Evolutionary conservation across 2,888 invertebrate genomes (phyloP).

Genomic region (Oscheius sp.): DNA sequence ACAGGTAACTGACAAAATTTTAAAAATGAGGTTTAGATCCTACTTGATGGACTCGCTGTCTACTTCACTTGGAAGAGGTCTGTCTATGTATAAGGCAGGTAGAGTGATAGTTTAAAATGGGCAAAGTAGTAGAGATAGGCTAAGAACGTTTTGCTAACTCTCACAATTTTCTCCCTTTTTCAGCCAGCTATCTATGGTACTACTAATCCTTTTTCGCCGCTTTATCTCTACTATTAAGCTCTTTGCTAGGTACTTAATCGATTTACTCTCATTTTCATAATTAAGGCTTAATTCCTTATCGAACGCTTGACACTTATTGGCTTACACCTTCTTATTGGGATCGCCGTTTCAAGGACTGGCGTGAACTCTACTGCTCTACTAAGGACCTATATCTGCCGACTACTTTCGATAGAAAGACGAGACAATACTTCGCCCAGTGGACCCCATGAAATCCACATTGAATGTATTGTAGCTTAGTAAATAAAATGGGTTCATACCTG

Average conservation of each 20-base stretch:
- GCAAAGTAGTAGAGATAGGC: constrained; percentile 22
- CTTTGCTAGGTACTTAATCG: constrained; percentile 17
- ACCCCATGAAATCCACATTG: constrained; percentile 32
- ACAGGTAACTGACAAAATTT: constrained; percentile 38
- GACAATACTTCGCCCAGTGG: constrained; percentile 55
- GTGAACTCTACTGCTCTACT: constrained; percentile 49
- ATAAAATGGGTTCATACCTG: constrained; percentile 22
- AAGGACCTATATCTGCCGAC: constrained; percentile 46
- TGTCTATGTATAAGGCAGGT: constrained; percentile 59
- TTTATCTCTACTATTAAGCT: constrained; percentile 40
- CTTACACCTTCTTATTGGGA: constrained; percentile 62
- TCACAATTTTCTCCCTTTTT: constrained; percentile 18
- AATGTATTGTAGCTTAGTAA: constrained; percentile 22
- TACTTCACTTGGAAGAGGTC: constrained; percentile 50
- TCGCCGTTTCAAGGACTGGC: constrained; percentile 57
- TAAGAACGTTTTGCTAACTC: not conserved
- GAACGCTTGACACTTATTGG: constrained; percentile 60
- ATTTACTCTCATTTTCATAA: not conserved
- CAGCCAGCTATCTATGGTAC: constrained; percentile 52
- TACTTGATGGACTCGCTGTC: constrained; percentile 54
- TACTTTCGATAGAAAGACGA: constrained; percentile 53
- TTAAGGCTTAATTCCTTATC: constrained; percentile 56
- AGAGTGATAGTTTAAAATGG: constrained; percentile 30
- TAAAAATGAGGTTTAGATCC: constrained; percentile 34
- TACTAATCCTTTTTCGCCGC: constrained; percentile 54